A percentile compares a stretch with the other conserved stretches of the same genome.
phyloP scores from a whole-genome alignment of 2,113 vertebrate genomes.

The Poeciliopsis occidentalis region DNA sequence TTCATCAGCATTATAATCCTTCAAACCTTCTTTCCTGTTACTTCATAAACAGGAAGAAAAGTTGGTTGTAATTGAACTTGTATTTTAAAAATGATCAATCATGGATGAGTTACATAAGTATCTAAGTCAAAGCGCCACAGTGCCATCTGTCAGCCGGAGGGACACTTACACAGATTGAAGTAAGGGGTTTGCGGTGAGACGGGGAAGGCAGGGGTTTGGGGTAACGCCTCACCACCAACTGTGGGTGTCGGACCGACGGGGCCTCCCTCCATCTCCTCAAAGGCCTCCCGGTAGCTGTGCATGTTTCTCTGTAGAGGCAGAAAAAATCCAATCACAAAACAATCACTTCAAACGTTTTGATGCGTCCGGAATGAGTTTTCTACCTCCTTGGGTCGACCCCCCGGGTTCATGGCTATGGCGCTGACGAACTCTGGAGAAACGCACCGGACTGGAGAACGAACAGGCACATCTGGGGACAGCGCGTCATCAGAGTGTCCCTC shows the following conservation, averaged over 20 bases:
- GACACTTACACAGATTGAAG: slow-evolving; percentile 84
- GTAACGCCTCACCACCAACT: slow-evolving; percentile 89
- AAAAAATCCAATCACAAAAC: slow-evolving; percentile 16
- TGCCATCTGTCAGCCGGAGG: slow-evolving; percentile 70
- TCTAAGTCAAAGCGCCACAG: slow-evolving; percentile 65
- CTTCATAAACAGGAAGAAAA: background rate
- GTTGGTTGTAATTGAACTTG: background rate
- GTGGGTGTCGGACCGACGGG: slow-evolving; percentile 82
- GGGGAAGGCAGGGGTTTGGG: slow-evolving; percentile 84
- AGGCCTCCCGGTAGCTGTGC: slow-evolving; percentile 98
- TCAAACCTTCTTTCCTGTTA: background rate
- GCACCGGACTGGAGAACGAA: slow-evolving; percentile 89
- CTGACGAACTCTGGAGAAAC: slow-evolving; percentile 95
- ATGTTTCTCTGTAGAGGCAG: slow-evolving; percentile 86
- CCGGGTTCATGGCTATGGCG: slow-evolving; percentile 93
- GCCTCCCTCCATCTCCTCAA: slow-evolving; percentile 90
- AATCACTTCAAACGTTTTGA: background rate
- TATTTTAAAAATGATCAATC: background rate
- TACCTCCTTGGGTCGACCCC: slow-evolving; percentile 98
- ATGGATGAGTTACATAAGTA: background rate
- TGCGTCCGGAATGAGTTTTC: background rate
- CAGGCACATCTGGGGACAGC: slow-evolving; percentile 76
- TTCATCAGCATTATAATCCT: background rate
- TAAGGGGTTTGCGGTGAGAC: slow-evolving; percentile 84
- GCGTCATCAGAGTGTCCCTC: slow-evolving; percentile 82